Evolutionary conservation across 2,113 vertebrate genomes (phyloP), one percentile per base, ranked within the genome.

Genomic region (Charadrius vociferus): DNA sequence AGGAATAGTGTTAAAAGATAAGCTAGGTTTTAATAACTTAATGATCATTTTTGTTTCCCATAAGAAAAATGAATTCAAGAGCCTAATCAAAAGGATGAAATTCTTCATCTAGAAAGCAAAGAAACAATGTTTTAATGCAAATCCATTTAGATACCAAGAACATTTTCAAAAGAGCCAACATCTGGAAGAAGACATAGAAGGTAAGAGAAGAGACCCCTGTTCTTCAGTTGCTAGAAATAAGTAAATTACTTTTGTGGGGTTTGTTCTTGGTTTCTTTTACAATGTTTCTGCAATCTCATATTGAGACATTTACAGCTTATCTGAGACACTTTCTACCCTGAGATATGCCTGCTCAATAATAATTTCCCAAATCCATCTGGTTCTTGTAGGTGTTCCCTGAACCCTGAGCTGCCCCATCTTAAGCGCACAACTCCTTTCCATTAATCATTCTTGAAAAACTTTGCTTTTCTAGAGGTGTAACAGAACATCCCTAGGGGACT

Each of bases 161-260:
- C 8, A 26, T 2, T 50, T 83, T 1, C 9, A 68, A 80, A 80
- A 68, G 9, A 73, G 12, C 4, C 30, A 62, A 8, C 0, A 13
- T 59, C n/a, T 91, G 23, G 29, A 84, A 84, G 43, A 83, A 34
- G 34, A 29, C 12, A 17, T 5, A 19, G 6, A 41, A 89, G 14
- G 36, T 30, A 56, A 65, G 5, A 85, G 21, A 34, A 45, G 52
- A 67, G 30, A 27, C 29, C 34, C 10, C 75, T 58, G 10, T 36
- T 79, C 15, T 55, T 82, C 17, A 10, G 23, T 62, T 86, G 14
- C 32, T 53, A 80, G 47, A 86, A 70, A 55, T 14, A 82, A 58
- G 21, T 12, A 63, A 70, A 66, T 80, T 39, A 36, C 6, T 34
- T 39, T 20, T 1, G 10, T 0, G 7, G 1, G 1, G 3, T 3